Conservation (phyloP, 2,888 invertebrate species). For the Drosophila rellima region DNA sequence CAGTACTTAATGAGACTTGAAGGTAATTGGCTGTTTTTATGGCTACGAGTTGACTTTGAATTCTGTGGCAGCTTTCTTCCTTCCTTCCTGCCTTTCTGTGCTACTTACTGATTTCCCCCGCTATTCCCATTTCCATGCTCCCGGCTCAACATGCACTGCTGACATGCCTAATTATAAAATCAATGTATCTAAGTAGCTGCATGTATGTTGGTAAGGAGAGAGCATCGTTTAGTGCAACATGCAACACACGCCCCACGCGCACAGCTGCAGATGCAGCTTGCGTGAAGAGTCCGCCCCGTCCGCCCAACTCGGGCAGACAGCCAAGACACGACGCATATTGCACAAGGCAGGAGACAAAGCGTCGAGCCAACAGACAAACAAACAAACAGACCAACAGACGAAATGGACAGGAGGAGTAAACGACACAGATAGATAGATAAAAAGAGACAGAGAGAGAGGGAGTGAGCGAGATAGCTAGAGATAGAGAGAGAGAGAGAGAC, state of each 20-base stretch:
- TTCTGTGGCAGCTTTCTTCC: slow-evolving; percentile 34
- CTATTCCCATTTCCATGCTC: too few species aligned
- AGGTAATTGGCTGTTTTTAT: slow-evolving; percentile 77
- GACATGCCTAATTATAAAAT: slow-evolving; percentile 73
- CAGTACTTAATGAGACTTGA: slow-evolving; percentile 77
- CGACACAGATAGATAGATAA: background rate
- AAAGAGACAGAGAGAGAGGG: background rate
- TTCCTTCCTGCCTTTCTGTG: slow-evolving; percentile 14
- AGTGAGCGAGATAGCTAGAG: background rate
- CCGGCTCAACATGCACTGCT: slow-evolving; percentile 19
- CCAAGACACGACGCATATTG: slow-evolving; percentile 73
- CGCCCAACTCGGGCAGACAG: slow-evolving; percentile 5
- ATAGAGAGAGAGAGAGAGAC: background rate
- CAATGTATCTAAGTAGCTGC: slow-evolving; percentile 62
- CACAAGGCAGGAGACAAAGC: slow-evolving; percentile 62
- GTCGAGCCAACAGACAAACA: slow-evolving; percentile 43
- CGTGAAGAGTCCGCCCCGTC: background rate
- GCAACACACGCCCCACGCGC: slow-evolving; percentile 8
- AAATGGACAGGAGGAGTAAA: slow-evolving; percentile 12
- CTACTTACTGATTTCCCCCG: background rate
- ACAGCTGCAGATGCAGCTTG: slow-evolving; percentile 9
- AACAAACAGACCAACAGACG: slow-evolving; percentile 48
- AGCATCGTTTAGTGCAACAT: slow-evolving; percentile 17
- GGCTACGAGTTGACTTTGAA: slow-evolving; percentile 72
- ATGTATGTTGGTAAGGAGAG: slow-evolving; percentile 16